Conservation (phyloP, 2,797 vertebrate genomes). For the Anguilla megastoma region DNA sequence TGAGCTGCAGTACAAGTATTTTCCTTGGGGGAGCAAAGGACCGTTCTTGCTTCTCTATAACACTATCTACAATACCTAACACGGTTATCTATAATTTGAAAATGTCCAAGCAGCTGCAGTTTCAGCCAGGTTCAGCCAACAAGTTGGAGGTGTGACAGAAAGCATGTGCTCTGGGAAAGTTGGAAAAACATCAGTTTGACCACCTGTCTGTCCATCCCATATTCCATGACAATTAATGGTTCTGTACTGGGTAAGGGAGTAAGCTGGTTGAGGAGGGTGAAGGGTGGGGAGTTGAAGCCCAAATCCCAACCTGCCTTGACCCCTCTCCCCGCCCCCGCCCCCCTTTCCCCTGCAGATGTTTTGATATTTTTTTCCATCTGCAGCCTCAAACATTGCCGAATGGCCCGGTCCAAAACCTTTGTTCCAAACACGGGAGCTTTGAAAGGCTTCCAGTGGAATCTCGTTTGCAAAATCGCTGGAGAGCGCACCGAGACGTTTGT, state of each 20-base stretch:
- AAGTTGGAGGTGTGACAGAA: not conserved
- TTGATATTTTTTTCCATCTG: not conserved
- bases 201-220: not conserved
- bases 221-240: not conserved
- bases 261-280: not conserved
- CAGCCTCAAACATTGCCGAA: not conserved
- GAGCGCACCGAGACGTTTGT: not conserved
- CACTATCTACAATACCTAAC: not conserved
- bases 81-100: not conserved
- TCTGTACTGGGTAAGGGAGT: not conserved
- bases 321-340: not conserved
- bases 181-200: not conserved
- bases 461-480: not conserved
- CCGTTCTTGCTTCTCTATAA: not conserved
- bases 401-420: not conserved
- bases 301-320: not conserved
- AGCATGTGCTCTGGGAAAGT: not conserved
- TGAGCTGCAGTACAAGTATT: not conserved
- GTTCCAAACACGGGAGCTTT: constrained; percentile 38
- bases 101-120: not conserved
- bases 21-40: not conserved
- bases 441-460: constrained; percentile 39
- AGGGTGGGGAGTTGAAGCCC: not conserved
- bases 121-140: not conserved
- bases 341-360: not conserved